phyloP scores from a whole-genome alignment of 2,797 vertebrate species.

The Gymnocypris eckloni region DNA sequence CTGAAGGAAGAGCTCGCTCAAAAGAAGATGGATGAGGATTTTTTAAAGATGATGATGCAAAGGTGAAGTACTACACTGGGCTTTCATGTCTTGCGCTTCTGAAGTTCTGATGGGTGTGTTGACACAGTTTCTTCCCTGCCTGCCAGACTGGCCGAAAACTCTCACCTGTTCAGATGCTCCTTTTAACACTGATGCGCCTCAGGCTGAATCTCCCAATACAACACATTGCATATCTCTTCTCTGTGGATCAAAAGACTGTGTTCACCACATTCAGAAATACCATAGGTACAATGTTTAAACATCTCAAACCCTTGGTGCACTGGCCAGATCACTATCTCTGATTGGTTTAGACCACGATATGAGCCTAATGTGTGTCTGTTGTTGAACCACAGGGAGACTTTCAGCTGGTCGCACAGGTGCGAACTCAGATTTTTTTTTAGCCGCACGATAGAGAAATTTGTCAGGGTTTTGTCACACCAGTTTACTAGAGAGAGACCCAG shows the following conservation, averaged over 20 bases:
- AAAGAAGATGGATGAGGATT: background rate
- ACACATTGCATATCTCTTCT: background rate
- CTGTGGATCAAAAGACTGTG: background rate
- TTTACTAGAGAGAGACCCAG: too few relatives aligned
- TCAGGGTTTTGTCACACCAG: too few relatives aligned
- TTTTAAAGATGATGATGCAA: background rate
- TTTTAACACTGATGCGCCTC: background rate
- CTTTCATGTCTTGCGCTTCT: background rate
- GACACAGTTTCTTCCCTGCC: background rate
- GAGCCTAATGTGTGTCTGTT: too few relatives aligned
- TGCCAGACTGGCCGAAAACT: background rate
- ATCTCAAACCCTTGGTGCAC: background rate
- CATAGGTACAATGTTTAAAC: background rate
- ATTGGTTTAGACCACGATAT: too few relatives aligned
- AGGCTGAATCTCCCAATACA: background rate
- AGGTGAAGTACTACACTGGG: slow-evolving; percentile 2
- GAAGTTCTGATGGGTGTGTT: background rate
- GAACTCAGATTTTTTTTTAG: too few relatives aligned
- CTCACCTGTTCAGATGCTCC: background rate
- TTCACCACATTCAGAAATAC: background rate
- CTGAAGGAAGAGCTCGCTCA: slow-evolving; percentile 3
- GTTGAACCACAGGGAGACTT: too few relatives aligned
- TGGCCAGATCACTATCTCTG: background rate
- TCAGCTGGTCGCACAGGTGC: too few relatives aligned
- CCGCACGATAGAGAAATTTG: too few relatives aligned